A percentile compares a stretch with the other conserved stretches of the same genome.
These are phyloP conservation scores for Syritta pipiens DNA, from an alignment of 2,888 invertebrate species.

Conservation along the genomic window DNA sequence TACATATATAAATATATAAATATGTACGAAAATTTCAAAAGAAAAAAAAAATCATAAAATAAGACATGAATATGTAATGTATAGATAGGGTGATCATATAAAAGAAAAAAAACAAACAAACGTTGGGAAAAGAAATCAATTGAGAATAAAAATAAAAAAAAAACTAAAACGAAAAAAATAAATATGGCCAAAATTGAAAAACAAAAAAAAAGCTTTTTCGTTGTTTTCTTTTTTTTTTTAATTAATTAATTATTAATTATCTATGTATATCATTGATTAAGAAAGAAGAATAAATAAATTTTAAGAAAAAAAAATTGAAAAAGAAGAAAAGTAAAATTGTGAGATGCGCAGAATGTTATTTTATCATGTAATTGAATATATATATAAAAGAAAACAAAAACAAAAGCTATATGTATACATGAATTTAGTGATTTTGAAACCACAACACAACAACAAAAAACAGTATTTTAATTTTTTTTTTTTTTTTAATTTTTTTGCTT, in stretches of 20 bases:
- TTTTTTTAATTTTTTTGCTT: conserved; percentile 28
- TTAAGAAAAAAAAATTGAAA: conserved; percentile 43
- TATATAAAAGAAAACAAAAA: too few species aligned
- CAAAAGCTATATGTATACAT: conserved; percentile 45
- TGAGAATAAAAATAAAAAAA: conserved; percentile 17
- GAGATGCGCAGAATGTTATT: conserved; percentile 63
- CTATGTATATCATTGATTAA: conserved; percentile 57
- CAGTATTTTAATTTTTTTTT: conserved; percentile 56
- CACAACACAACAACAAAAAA: conserved; percentile 62
- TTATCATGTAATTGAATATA: conserved; percentile 63
- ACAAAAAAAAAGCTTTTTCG: conserved; percentile 12
- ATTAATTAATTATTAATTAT: conserved; percentile 49
- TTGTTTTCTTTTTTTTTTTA: conserved; percentile 51
- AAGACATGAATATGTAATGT: conserved; percentile 53
- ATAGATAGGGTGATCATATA: conserved; percentile 43
- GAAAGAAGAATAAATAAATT: conserved; percentile 49
- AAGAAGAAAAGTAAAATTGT: conserved; percentile 1
- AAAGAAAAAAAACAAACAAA: conserved; percentile 12
- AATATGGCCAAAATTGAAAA: conserved; percentile 59
- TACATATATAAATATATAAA: conserved; percentile 38
- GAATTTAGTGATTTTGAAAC: conserved; percentile 63
- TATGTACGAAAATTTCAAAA: too few species aligned
- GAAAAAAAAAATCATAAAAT: too few species aligned
- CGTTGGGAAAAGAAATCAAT: conserved; percentile 24
- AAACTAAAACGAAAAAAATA: conserved; percentile 34